Conservation (phyloP, 2,113 vertebrate genomes). For the Ophiodon elongatus region DNA sequence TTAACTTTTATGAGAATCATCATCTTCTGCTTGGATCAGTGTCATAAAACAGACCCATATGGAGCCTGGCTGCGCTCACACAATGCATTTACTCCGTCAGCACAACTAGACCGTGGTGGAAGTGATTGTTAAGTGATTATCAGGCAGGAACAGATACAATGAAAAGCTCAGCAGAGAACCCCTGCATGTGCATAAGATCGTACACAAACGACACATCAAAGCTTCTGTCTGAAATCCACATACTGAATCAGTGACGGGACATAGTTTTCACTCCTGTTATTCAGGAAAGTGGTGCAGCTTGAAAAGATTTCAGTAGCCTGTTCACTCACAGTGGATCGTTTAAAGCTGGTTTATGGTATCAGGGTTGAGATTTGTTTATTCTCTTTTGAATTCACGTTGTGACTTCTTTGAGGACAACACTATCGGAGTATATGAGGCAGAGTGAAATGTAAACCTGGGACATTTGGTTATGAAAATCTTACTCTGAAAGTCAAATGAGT, state of each 20-base stretch:
- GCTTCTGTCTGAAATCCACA: conserved; percentile 4
- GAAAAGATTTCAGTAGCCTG: background rate
- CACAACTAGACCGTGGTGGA: conserved; percentile 28
- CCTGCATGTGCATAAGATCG: conserved; percentile 1
- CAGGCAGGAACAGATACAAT: conserved; percentile 15
- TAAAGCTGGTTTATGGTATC: background rate
- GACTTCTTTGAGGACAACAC: background rate
- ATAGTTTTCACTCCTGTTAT: background rate
- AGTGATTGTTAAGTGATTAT: conserved; percentile 64
- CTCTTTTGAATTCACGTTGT: background rate
- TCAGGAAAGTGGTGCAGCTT: background rate
- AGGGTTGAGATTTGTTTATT: background rate
- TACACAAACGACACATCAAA: conserved; percentile 8
- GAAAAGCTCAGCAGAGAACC: conserved; percentile 26
- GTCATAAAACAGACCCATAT: conserved; percentile 62
- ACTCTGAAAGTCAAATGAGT: conserved; percentile 9
- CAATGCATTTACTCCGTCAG: conserved; percentile 47
- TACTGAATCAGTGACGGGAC: background rate
- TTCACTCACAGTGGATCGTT: background rate
- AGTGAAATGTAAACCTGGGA: background rate
- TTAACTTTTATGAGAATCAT: conserved; percentile 67
- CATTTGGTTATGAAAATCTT: conserved; percentile 28
- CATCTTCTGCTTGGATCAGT: conserved; percentile 67
- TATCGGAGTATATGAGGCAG: background rate
- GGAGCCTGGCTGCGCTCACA: conserved; percentile 41